Percentiles rank a stretch among this genome's conserved stretches.
Evolutionary conservation across 2,113 vertebrate genomes (phyloP).

Genomic region (Salvelinus alpinus): DNA sequence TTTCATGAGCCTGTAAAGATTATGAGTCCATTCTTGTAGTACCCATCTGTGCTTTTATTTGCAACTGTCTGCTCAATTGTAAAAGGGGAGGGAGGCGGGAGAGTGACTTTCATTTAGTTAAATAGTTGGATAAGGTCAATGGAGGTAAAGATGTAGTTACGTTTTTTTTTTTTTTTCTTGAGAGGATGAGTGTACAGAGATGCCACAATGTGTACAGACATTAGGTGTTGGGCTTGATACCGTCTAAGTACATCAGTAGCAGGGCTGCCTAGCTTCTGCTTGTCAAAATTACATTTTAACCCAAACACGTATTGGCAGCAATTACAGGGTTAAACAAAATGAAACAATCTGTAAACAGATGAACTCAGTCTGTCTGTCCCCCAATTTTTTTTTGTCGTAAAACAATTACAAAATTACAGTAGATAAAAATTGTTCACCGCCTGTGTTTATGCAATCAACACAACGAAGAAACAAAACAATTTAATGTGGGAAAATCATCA

Average conservation of each 20-base stretch:
- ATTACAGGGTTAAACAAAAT: slow-evolving; percentile 89
- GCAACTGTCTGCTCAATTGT: slow-evolving; percentile 38
- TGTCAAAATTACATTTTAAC: slow-evolving; percentile 30
- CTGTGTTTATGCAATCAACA: slow-evolving; percentile 99
- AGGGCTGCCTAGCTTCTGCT: neutral
- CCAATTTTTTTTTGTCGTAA: slow-evolving; percentile 81
- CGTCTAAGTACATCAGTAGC: neutral
- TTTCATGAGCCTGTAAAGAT: slow-evolving; percentile 82
- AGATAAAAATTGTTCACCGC: slow-evolving; percentile 94
- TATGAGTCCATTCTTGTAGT: slow-evolving; percentile 58
- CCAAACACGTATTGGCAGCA: slow-evolving; percentile 63
- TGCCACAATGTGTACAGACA: slow-evolving; percentile 1
- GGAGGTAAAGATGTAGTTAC: slow-evolving; percentile 25
- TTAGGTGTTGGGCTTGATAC: slow-evolving; percentile 21
- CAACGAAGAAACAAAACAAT: slow-evolving; percentile 99
- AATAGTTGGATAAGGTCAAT: slow-evolving; percentile 68
- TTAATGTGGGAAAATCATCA: slow-evolving; percentile 99
- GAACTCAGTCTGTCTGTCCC: slow-evolving; percentile 84
- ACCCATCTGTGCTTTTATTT: slow-evolving; percentile 70
- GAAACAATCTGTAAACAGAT: slow-evolving; percentile 96
- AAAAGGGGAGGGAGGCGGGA: slow-evolving; percentile 21
- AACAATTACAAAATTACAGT: slow-evolving; percentile 99
- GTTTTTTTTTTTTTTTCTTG: neutral
- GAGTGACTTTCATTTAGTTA: slow-evolving; percentile 65
- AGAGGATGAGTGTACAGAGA: slow-evolving; percentile 34